A percentile compares a stretch with the other conserved stretches of the same genome.
Conservation (phyloP, 2,113 vertebrate genomes). For the Catharus minimus region DNA sequence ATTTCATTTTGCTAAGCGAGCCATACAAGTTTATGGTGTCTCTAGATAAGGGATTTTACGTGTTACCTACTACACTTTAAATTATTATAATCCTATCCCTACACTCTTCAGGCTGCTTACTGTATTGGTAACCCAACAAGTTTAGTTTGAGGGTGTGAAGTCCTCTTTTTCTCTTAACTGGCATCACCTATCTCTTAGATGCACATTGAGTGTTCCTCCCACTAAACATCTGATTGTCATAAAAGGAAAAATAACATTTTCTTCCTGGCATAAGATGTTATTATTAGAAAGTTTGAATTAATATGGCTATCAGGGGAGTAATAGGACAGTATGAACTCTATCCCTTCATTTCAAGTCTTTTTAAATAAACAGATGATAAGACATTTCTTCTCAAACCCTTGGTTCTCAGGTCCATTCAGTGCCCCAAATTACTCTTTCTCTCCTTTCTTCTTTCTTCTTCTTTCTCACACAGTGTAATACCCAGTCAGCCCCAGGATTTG, state of each 20-base stretch:
- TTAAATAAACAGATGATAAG: not conserved
- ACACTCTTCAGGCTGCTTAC: not conserved
- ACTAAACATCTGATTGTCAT: not conserved
- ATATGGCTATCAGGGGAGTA: not conserved
- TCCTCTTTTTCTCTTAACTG: slow-evolving; percentile 8
- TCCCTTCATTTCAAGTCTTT: not conserved
- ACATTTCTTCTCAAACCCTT: not conserved
- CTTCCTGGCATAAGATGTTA: not conserved
- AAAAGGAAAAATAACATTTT: slow-evolving; percentile 28
- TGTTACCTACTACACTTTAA: not conserved
- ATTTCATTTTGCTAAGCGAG: not conserved
- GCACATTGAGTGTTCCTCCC: slow-evolving; percentile 10
- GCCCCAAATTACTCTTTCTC: not conserved
- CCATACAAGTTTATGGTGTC: not conserved
- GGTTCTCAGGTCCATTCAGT: not conserved
- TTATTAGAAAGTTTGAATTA: not conserved
- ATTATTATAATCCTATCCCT: not conserved
- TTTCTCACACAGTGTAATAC: not conserved
- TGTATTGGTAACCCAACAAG: not conserved
- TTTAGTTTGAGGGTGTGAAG: not conserved
- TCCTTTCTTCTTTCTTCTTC: not conserved
- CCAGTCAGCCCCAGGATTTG: not conserved
- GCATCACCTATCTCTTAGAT: slow-evolving; percentile 23
- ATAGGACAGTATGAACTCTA: not conserved
- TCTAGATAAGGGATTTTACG: not conserved